Conservation (phyloP, 1,140 invertebrate species). For the Ridgeia piscesae region DNA sequence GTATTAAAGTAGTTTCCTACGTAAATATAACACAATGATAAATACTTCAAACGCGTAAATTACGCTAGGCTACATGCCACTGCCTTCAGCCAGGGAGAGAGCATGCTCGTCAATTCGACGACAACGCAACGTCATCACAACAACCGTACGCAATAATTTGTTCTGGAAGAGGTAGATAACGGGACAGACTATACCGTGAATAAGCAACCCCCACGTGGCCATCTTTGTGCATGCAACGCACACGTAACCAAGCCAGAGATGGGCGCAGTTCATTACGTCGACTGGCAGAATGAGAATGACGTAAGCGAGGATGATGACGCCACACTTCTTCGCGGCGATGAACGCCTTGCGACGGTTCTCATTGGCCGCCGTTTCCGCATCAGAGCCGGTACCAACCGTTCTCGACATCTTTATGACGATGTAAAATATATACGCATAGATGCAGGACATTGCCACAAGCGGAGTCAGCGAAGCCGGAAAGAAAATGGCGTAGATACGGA, state of each 20-base stretch:
- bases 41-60: background rate
- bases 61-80: background rate
- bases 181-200: background rate
- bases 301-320: background rate
- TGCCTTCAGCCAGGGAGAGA: background rate
- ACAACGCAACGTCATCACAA: background rate
- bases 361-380: background rate
- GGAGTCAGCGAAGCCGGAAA: background rate
- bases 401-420: background rate
- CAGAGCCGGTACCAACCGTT: background rate
- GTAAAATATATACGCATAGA: background rate
- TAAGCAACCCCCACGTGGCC: background rate
- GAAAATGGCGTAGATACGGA: background rate
- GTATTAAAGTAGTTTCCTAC: background rate
- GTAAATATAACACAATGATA: background rate
- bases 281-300: background rate
- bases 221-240: background rate
- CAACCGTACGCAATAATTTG: background rate
- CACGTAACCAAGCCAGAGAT: background rate
- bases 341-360: background rate
- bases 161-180: background rate
- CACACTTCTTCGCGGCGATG: background rate
- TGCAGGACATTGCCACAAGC: background rate
- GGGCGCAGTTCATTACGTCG: background rate
- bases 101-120: background rate